Base-by-base conservation (phyloP, 2,888 invertebrate species). In the Idaea dimidiata region DNA sequence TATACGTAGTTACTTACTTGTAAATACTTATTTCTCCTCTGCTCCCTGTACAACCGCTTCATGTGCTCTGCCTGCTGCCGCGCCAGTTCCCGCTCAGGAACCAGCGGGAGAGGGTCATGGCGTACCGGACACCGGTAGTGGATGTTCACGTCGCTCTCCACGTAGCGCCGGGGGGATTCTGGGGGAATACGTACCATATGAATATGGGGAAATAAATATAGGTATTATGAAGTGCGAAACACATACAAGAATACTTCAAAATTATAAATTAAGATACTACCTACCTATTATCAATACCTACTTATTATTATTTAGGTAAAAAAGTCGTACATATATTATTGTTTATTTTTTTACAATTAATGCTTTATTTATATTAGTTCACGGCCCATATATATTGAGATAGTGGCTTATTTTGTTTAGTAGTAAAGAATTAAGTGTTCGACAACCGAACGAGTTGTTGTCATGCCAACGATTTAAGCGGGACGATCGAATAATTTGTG, bases 121-220 rank as follows among this genome's bases (percentile, higher is more conserved):
- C 97, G 94, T 73, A 98, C 95, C 65, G 98, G 98, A 71, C 96
- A 96, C 83, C 96, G 94, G 94, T 97, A 98, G 92, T 98, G 98
- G 87, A 98, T 97, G 86, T 97, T 98, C 81, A 98, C 98, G 89
- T 98, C 97, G 86, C 97, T 96, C 92, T 97, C 97, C 85, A 97
- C 96, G 93, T 97, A 98, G 76, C 96, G 96, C 83, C 97, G 95
- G 60, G 97, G 97, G 78, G 97, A 97, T 93, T 97, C 97, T 97
- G 77, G 61, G 59, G 3, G 61, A 5, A 61, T 32, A n/a, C n/a
- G n/a, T n/a, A 56, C 62, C 54, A 33, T 14, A 10, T 32, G 32
- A 32, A 2, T 8, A 4, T 32, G 10, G 10, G 10, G 6, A 1
- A 2, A 32, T 32, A 32, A 32, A 32, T 32, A 32, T 8, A 4